A percentile compares a stretch with the other conserved stretches of the same genome.
Evolutionary conservation across 2,888 invertebrate genomes (phyloP).

Genomic region (Carcina quercana): DNA sequence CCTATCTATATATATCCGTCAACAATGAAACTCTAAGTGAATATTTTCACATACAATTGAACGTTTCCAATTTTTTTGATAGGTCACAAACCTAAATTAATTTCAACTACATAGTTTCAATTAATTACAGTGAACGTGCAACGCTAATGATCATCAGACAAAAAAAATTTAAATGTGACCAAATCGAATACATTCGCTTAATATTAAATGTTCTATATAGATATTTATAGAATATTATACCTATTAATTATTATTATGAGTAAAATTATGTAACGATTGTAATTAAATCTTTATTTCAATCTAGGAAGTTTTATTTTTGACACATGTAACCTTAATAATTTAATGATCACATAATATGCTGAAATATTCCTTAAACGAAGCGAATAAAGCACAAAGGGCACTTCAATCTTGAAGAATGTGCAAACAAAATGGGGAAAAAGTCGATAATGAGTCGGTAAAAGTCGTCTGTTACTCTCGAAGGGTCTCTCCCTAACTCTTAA

Average conservation of each 20-base stretch:
- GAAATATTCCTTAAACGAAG: neutral
- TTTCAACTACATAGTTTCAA: constrained; percentile 20
- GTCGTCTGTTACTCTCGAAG: constrained; percentile 36
- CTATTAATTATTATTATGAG: constrained; percentile 67
- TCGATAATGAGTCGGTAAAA: constrained; percentile 63
- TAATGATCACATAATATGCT: constrained; percentile 8
- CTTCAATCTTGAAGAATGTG: constrained; percentile 34
- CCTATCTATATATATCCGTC: constrained; percentile 23
- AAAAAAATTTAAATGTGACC: constrained; percentile 52
- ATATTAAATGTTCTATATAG: constrained; percentile 71
- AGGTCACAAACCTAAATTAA: constrained; percentile 16
- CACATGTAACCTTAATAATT: constrained; percentile 2
- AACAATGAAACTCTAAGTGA: no score
- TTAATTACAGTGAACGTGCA: constrained; percentile 13
- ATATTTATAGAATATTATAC: constrained; percentile 71
- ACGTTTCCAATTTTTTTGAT: constrained; percentile 6
- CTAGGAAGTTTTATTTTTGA: constrained; percentile 40
- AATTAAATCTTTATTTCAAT: constrained; percentile 73
- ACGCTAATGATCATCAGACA: constrained; percentile 14
- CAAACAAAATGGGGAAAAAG: constrained; percentile 53
- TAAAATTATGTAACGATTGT: constrained; percentile 72
- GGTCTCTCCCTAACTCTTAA: constrained; percentile 61
- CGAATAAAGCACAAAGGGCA: constrained; percentile 29
- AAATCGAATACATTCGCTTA: constrained; percentile 73
- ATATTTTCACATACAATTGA: no score